A percentile compares a stretch with the other conserved stretches of the same genome.
Evolutionary conservation across 1,140 invertebrate species (phyloP).

Genomic region (Pachypeltis micranthus): DNA sequence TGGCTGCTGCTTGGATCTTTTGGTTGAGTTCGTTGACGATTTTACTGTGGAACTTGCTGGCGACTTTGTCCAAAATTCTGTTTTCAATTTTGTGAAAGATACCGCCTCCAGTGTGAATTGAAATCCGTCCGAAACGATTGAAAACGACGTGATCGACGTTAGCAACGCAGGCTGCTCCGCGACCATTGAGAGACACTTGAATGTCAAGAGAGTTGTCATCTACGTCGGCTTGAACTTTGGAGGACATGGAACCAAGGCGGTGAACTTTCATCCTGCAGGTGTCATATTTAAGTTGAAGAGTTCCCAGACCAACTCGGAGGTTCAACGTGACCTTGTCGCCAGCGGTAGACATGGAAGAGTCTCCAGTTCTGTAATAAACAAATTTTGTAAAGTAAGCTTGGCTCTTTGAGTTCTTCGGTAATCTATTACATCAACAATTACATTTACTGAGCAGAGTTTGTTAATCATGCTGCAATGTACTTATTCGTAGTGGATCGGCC

Average conservation of each 20-base stretch:
- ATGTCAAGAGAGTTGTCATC: slow-evolving; percentile 12
- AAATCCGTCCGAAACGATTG: slow-evolving; percentile 7
- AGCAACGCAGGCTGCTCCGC: slow-evolving; percentile 4
- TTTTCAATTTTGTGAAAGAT: slow-evolving; percentile 17
- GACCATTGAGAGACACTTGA: slow-evolving; percentile 6
- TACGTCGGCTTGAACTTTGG: slow-evolving; percentile 7
- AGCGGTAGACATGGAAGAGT: slow-evolving; percentile 12
- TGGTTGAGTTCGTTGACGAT: background rate
- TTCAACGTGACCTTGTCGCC: slow-evolving; percentile 7
- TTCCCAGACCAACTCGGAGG: slow-evolving; percentile 3
- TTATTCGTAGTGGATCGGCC: too few species aligned
- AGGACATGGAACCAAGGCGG: background rate
- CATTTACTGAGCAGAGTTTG: too few species aligned
- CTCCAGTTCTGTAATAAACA: slow-evolving; percentile 8
- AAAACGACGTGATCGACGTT: slow-evolving; percentile 6
- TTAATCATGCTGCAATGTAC: too few species aligned
- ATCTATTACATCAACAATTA: too few species aligned
- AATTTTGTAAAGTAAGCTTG: background rate
- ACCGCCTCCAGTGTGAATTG: slow-evolving; percentile 13
- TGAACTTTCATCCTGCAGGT: slow-evolving; percentile 10
- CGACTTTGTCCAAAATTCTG: slow-evolving; percentile 5
- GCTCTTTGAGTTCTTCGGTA: too few species aligned
- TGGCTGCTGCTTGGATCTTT: background rate
- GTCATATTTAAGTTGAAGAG: background rate
- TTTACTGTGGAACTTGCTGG: background rate